Percentiles rank a stretch among this genome's conserved stretches.
phyloP scores from a whole-genome alignment of 2,888 invertebrate species.

The Gnatocerus cornutus region DNA sequence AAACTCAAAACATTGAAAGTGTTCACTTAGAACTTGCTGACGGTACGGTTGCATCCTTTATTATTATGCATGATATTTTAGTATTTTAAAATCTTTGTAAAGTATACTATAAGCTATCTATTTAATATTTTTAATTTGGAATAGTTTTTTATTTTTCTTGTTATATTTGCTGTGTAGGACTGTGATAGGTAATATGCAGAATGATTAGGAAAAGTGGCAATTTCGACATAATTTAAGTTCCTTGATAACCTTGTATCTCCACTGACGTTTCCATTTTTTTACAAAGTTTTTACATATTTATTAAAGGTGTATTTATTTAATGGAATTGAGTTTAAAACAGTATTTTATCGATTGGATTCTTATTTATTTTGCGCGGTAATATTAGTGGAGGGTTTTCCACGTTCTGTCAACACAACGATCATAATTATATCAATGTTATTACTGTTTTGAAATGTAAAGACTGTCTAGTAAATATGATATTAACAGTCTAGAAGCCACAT shows the following conservation, averaged over 20 bases:
- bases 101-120: slow-evolving; percentile 38
- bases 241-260: slow-evolving; percentile 27
- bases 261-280: slow-evolving; percentile 21
- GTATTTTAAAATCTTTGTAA: slow-evolving; percentile 48
- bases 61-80: slow-evolving; percentile 48
- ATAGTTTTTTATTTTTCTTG: slow-evolving; percentile 47
- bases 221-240: slow-evolving; percentile 41
- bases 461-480: slow-evolving; percentile 47
- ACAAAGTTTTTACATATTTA: slow-evolving; percentile 20
- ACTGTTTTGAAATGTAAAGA: slow-evolving; percentile 42
- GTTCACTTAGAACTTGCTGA: slow-evolving; percentile 37
- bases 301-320: slow-evolving; percentile 15
- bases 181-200: slow-evolving; percentile 63
- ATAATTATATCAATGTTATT: slow-evolving; percentile 33
- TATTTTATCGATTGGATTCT: slow-evolving; percentile 15
- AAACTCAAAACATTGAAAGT: slow-evolving; percentile 22
- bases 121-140: slow-evolving; percentile 39
- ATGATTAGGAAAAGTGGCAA: slow-evolving; percentile 43
- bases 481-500: slow-evolving; percentile 59
- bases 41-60: slow-evolving; percentile 24
- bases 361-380: slow-evolving; percentile 20
- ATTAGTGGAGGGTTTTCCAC: slow-evolving; percentile 11
- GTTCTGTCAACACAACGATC: slow-evolving; percentile 42
- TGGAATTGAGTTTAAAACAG: slow-evolving; percentile 8
- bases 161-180: slow-evolving; percentile 65